phyloP scores from a whole-genome alignment of 2,113 vertebrate genomes.

The Macrotis lagotis region DNA sequence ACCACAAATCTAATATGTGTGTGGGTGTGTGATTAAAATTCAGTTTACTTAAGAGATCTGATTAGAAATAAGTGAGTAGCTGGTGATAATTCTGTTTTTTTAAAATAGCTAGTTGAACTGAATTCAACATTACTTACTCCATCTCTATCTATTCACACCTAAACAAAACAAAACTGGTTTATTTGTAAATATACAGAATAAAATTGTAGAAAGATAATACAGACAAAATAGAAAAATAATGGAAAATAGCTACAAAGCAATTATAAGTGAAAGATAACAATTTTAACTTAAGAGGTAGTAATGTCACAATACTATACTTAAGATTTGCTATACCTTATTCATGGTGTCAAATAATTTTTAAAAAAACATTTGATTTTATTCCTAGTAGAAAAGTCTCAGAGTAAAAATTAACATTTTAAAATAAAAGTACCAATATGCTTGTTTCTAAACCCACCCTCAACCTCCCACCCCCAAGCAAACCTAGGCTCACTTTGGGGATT shows the following conservation, averaged over 20 bases:
- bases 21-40: neutral
- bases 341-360: neutral
- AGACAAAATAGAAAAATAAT: neutral
- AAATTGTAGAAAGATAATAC: neutral
- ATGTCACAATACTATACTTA: neutral
- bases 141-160: neutral
- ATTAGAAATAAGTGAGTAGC: conserved; percentile 18
- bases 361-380: neutral
- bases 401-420: neutral
- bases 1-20: neutral
- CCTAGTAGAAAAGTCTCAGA: neutral
- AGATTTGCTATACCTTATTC: neutral
- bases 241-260: neutral
- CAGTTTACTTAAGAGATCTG: neutral
- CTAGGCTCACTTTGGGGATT: neutral
- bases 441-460: neutral
- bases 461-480: neutral
- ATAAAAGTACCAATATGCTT: neutral
- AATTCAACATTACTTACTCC: neutral
- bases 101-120: neutral
- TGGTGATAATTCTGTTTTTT: conserved; percentile 23
- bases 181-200: neutral
- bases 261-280: neutral
- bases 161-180: neutral
- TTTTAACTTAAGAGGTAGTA: neutral